A percentile compares a stretch with the other conserved stretches of the same genome.
Conservation (phyloP, 2,113 vertebrate species). For the Chaetodon auriga region DNA sequence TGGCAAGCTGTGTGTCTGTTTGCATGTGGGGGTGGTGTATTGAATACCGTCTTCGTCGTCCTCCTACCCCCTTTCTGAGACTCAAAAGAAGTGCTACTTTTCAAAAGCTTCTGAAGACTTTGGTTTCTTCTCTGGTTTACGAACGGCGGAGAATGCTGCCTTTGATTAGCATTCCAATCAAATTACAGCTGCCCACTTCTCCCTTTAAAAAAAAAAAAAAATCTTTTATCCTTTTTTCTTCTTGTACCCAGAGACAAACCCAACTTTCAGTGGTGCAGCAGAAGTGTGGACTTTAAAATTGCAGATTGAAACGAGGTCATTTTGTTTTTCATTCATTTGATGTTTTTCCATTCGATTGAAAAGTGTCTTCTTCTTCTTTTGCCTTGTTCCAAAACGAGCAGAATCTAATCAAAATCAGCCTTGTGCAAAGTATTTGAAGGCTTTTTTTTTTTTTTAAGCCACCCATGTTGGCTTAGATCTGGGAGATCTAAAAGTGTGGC, state of each 20-base stretch:
- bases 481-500: background rate
- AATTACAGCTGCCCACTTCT: constrained; percentile 24
- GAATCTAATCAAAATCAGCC: background rate
- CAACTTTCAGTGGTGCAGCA: background rate
- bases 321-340: constrained; percentile 24
- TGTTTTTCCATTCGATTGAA: background rate
- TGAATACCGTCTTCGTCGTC: constrained; percentile 8
- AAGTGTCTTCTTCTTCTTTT: background rate
- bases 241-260: background rate
- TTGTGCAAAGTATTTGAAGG: background rate
- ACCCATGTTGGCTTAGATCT: background rate
- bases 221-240: background rate
- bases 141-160: background rate
- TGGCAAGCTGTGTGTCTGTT: constrained; percentile 4
- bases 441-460: background rate
- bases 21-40: background rate
- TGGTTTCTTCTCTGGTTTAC: constrained; percentile 4
- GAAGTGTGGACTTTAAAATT: constrained; percentile 28
- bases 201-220: background rate
- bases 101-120: constrained; percentile 39
- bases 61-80: constrained; percentile 6
- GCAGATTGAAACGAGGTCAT: constrained; percentile 19
- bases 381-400: background rate
- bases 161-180: constrained; percentile 31
- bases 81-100: constrained; percentile 26